Conservation (phyloP, 2,888 invertebrate species). For the Hololepta plana region DNA sequence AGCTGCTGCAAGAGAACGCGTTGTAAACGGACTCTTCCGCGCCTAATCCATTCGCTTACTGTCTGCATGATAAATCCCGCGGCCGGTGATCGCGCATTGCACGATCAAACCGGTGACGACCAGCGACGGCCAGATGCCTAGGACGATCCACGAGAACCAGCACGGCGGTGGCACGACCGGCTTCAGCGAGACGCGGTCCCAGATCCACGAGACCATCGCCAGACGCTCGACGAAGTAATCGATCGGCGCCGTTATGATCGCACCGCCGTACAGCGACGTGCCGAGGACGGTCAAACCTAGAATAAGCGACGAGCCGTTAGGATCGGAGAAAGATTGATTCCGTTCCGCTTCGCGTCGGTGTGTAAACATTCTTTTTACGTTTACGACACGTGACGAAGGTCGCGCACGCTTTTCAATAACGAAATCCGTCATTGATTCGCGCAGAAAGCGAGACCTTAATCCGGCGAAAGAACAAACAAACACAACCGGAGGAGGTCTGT, state of each 20-base stretch:
- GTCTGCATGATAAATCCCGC: slow-evolving; percentile 43
- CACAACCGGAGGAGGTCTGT: no score
- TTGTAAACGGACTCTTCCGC: not conserved
- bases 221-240: slow-evolving; percentile 61
- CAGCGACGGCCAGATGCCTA: slow-evolving; percentile 55
- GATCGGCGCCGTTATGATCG: slow-evolving; percentile 46
- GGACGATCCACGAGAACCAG: slow-evolving; percentile 54
- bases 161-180: slow-evolving; percentile 40
- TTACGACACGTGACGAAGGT: no score
- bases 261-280: slow-evolving; percentile 59
- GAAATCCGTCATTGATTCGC: no score
- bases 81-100: slow-evolving; percentile 51
- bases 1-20: slow-evolving; percentile 17
- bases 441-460: no score
- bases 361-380: no score
- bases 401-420: no score
- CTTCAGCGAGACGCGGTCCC: slow-evolving; percentile 44
- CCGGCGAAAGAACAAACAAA: no score
- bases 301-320: no score
- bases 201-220: slow-evolving; percentile 51
- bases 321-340: no score
- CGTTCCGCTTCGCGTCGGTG: no score
- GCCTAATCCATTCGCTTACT: slow-evolving; percentile 26
- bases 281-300: slow-evolving; percentile 51
- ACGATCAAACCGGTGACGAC: slow-evolving; percentile 46